Conservation (phyloP, 1,140 invertebrate species). For the Neelides sp. region DNA sequence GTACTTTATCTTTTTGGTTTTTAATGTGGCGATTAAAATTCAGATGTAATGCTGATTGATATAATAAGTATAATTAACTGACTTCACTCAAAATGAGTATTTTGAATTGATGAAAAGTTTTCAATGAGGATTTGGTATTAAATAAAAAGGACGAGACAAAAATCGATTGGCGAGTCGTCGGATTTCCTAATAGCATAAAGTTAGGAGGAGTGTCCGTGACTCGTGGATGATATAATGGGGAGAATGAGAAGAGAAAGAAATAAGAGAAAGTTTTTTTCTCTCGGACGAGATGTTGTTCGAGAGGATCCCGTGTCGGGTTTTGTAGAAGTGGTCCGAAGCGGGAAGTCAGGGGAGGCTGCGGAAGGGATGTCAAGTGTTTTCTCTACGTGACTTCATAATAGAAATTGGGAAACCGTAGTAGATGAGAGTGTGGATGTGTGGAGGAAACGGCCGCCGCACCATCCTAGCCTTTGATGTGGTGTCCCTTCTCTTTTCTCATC, state of each 20-base stretch:
- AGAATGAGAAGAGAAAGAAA: background rate
- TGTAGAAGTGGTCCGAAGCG: background rate
- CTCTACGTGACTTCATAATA: conserved; percentile 30
- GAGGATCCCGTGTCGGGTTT: background rate
- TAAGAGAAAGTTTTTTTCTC: background rate
- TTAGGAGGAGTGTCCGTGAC: too few relatives aligned
- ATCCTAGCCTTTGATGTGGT: conserved; percentile 23
- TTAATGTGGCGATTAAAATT: too few relatives aligned
- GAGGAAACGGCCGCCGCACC: conserved; percentile 15
- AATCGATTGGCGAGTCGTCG: too few relatives aligned
- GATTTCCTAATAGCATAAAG: too few relatives aligned
- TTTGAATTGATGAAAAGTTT: too few relatives aligned
- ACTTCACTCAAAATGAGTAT: too few relatives aligned
- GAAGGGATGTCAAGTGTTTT: conserved; percentile 26
- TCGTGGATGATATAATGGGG: background rate
- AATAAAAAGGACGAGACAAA: too few relatives aligned
- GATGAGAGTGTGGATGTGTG: conserved; percentile 8
- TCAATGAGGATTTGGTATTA: too few relatives aligned
- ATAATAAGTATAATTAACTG: too few relatives aligned
- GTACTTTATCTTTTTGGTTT: too few relatives aligned
- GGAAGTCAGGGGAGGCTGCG: background rate
- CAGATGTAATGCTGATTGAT: too few relatives aligned
- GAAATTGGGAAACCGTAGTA: conserved; percentile 15
- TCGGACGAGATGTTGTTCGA: background rate
- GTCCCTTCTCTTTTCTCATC: conserved; percentile 17